phyloP scores from a whole-genome alignment of 64 coral and sea anemone genomes.

The Exaiptasia diaphana region DNA sequence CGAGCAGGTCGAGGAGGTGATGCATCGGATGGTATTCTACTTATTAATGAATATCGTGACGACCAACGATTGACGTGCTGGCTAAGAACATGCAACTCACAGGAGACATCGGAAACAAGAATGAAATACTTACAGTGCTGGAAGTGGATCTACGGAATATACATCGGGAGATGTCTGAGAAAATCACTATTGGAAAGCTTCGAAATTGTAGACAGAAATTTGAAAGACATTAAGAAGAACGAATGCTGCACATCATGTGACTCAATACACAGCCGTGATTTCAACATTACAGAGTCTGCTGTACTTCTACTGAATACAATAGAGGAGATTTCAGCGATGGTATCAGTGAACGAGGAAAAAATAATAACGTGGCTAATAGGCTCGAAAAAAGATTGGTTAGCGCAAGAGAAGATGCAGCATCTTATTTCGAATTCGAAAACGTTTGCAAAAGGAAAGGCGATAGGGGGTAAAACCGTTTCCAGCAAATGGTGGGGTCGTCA shows the following conservation, averaged over 20 bases:
- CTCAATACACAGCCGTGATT: no score
- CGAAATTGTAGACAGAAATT: constrained; percentile 24
- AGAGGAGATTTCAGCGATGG: no score
- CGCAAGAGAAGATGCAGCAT: neutral
- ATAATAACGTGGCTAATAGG: constrained; percentile 41
- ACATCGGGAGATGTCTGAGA: constrained; percentile 9
- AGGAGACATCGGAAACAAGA: neutral
- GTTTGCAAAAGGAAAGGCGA: neutral
- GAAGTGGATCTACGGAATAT: constrained; percentile 1
- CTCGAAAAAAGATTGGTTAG: constrained; percentile 14
- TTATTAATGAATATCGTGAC: neutral
- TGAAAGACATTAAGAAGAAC: neutral
- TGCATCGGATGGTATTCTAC: constrained; percentile 13
- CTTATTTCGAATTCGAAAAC: neutral
- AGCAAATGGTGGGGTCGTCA: constrained; percentile 12
- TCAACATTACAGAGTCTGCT: no score
- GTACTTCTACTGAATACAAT: no score
- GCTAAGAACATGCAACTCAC: neutral
- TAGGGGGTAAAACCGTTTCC: neutral
- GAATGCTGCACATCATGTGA: no score
- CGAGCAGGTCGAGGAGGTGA: constrained; percentile 38
- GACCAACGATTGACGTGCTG: neutral
- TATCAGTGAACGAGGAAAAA: constrained; percentile 34
- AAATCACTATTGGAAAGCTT: constrained; percentile 3
- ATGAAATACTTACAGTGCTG: neutral